A percentile compares a stretch with the other conserved stretches of the same genome.
Conservation (phyloP, 2,797 vertebrate genomes). For the Schizopygopsis pylzovi region DNA sequence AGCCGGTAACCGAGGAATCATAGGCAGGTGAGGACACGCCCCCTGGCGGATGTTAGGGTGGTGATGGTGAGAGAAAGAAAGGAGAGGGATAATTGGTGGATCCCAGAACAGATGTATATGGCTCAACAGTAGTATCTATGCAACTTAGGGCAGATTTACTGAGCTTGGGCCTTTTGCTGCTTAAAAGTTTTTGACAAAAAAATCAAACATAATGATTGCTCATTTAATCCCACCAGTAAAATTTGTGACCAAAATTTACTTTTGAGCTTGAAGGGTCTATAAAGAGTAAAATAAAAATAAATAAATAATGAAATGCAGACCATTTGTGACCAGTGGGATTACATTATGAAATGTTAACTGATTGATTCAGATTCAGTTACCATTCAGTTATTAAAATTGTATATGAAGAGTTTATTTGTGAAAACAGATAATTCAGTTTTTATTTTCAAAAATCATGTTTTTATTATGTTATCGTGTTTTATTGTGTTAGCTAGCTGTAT, state of each 20-base stretch:
- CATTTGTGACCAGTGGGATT: not conserved
- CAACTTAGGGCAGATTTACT: constrained; percentile 22
- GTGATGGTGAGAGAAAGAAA: not conserved
- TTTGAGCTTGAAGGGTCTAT: not conserved
- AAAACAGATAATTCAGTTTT: too few relatives aligned
- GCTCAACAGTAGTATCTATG: constrained; percentile 59
- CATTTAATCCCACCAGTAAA: not conserved
- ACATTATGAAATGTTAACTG: not conserved
- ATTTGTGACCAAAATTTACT: not conserved
- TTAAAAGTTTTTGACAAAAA: not conserved
- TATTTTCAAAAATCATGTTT: too few relatives aligned
- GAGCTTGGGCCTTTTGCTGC: constrained; percentile 17
- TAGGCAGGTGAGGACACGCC: constrained; percentile 55
- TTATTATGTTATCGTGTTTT: too few relatives aligned
- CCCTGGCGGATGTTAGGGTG: constrained; percentile 12
- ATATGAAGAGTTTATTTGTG: too few relatives aligned
- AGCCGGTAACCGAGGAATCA: constrained; percentile 39
- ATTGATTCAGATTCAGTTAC: not conserved
- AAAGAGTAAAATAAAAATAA: not conserved
- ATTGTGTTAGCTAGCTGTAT: too few relatives aligned
- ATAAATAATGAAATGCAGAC: not conserved
- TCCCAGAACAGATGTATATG: constrained; percentile 23
- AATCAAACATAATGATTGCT: not conserved
- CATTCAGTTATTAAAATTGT: not conserved
- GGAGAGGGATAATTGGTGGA: constrained; percentile 6